Conservation (phyloP, 2,797 vertebrate genomes). For the Anabacerthia variegaticeps region DNA sequence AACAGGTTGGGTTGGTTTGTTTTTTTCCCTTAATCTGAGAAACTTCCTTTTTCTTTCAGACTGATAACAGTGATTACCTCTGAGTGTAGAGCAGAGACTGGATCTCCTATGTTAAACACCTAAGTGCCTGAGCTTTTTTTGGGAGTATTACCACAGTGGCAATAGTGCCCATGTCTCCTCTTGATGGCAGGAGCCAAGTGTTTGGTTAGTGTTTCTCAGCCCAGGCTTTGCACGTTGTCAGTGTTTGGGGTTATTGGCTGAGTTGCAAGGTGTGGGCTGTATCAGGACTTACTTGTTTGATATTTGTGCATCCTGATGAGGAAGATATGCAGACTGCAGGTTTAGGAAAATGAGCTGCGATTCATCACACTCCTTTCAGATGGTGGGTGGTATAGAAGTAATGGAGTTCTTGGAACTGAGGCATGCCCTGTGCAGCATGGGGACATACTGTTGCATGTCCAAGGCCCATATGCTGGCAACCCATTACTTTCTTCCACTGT, state of each 20-base stretch:
- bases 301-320: background rate
- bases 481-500: background rate
- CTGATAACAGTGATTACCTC: background rate
- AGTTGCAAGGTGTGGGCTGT: background rate
- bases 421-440: accelerated
- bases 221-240: background rate
- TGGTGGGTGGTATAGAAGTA: background rate
- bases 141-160: background rate
- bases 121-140: background rate
- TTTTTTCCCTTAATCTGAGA: background rate
- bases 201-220: accelerated
- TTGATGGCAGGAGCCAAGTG: background rate
- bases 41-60: background rate
- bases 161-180: accelerated
- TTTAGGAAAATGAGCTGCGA: background rate
- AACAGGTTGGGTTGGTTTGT: background rate
- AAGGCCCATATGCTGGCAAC: background rate
- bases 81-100: background rate
- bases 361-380: background rate
- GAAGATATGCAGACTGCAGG: background rate
- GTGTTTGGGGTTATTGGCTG: background rate
- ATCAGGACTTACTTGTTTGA: background rate
- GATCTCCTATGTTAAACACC: background rate
- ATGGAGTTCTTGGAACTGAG: accelerated
- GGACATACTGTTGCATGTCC: background rate